Evolutionary conservation across 1,140 invertebrate genomes (phyloP).

Genomic region (Ditylenchus dipsaci): DNA sequence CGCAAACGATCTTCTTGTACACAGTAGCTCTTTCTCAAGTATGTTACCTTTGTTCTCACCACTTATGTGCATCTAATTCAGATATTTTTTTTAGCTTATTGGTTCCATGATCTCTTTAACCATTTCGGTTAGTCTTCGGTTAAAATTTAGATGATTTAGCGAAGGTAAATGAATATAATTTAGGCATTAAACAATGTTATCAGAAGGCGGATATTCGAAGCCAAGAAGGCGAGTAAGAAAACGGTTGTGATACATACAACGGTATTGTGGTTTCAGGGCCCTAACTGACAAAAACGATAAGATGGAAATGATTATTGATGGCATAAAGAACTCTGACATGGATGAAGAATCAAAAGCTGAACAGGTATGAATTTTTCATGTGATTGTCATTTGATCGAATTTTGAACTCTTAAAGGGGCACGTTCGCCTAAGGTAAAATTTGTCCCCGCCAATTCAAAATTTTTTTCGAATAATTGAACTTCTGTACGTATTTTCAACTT

Average conservation of each 20-base stretch:
- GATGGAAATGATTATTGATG: slow-evolving; percentile 31
- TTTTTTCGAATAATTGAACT: too few species aligned
- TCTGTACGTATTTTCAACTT: too few species aligned
- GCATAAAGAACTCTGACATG: slow-evolving; percentile 25
- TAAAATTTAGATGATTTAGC: not conserved
- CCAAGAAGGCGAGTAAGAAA: not conserved
- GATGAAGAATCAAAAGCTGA: slow-evolving; percentile 33
- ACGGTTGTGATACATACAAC: too few species aligned
- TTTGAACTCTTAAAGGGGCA: too few species aligned
- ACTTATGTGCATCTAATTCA: too few species aligned
- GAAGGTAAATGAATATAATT: slow-evolving; percentile 1
- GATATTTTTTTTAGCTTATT: too few species aligned
- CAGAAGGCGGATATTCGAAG: slow-evolving; percentile 24
- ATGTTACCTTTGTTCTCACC: too few species aligned
- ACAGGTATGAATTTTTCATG: slow-evolving; percentile 17
- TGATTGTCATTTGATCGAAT: too few species aligned
- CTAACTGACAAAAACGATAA: slow-evolving; percentile 31
- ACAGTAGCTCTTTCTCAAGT: slow-evolving; percentile 9
- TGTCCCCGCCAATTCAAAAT: too few species aligned
- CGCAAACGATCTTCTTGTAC: slow-evolving; percentile 23
- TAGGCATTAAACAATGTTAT: slow-evolving; percentile 30
- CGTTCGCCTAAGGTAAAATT: too few species aligned
- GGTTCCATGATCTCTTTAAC: slow-evolving; percentile 28
- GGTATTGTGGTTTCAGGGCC: slow-evolving; percentile 13
- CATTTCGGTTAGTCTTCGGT: not conserved